These are phyloP conservation scores for Spea hammondii DNA, from an alignment of 2,797 vertebrate genomes.

Conservation along the genomic window DNA sequence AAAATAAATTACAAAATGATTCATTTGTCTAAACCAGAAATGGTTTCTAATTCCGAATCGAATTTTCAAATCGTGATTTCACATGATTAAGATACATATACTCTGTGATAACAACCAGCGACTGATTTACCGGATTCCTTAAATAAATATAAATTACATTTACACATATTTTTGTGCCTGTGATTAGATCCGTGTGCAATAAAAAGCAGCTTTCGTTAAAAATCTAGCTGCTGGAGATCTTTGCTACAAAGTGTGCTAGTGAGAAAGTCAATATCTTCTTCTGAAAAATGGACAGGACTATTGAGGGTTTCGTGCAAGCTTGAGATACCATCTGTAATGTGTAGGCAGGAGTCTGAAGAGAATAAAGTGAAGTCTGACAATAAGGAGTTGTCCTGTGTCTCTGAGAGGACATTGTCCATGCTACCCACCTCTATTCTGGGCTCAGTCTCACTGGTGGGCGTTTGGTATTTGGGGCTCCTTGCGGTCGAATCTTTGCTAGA, in stretches of 20 bases:
- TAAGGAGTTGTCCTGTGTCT: slow-evolving; percentile 67
- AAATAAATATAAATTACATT: slow-evolving; percentile 32
- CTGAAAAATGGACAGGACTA: slow-evolving; percentile 85
- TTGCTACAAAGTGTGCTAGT: slow-evolving; percentile 88
- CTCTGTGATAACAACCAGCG: background rate
- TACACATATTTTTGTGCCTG: background rate
- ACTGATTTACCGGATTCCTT: background rate
- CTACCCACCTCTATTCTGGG: slow-evolving; percentile 56
- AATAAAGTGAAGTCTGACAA: slow-evolving; percentile 80
- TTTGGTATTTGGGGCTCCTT: slow-evolving; percentile 60
- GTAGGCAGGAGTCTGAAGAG: slow-evolving; percentile 76
- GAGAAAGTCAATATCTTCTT: slow-evolving; percentile 92
- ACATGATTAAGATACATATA: slow-evolving; percentile 66
- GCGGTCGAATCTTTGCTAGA: slow-evolving; percentile 60
- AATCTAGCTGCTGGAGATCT: slow-evolving; percentile 80
- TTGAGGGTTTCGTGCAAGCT: slow-evolving; percentile 75
- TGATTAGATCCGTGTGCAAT: slow-evolving; percentile 3
- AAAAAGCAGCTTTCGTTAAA: slow-evolving; percentile 53
- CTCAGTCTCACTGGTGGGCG: slow-evolving; percentile 61
- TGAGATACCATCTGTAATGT: slow-evolving; percentile 72
- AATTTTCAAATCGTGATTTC: slow-evolving; percentile 55
- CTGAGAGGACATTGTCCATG: slow-evolving; percentile 66
- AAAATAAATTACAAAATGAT: slow-evolving; percentile 68
- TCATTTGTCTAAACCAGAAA: slow-evolving; percentile 53
- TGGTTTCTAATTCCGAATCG: slow-evolving; percentile 48